Conservation (phyloP, 2,888 invertebrate genomes). For the Ichneumoninae sp. region DNA sequence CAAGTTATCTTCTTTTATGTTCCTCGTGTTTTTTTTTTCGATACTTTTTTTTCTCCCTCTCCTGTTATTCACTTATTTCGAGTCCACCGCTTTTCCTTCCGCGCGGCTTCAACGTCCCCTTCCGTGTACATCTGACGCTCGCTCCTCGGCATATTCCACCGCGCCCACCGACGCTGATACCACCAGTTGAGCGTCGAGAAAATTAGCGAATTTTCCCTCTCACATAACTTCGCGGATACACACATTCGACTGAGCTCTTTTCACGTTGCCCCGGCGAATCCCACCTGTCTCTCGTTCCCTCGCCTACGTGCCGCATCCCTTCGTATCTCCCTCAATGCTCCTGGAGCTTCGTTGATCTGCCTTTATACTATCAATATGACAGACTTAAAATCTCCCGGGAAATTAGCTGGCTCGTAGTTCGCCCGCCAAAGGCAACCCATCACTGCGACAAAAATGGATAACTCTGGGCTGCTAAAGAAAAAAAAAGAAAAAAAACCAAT, state of each 20-base stretch:
- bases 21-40: constrained; percentile 7
- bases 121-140: constrained; percentile 33
- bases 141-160: neutral
- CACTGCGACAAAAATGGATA: constrained; percentile 40
- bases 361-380: constrained; percentile 55
- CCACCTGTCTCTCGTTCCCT: neutral
- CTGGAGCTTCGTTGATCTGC: constrained; percentile 28
- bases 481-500: constrained; percentile 27
- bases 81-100: constrained; percentile 34
- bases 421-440: constrained; percentile 40
- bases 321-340: neutral
- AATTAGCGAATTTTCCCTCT: constrained; percentile 48
- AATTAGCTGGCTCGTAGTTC: constrained; percentile 46
- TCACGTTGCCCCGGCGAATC: neutral
- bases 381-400: constrained; percentile 57
- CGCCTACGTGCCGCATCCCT: constrained; percentile 7
- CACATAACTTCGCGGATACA: neutral
- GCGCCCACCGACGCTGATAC: neutral
- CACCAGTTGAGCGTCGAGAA: constrained; percentile 42
- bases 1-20: neutral
- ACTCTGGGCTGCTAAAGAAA: constrained; percentile 30
- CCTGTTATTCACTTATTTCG: constrained; percentile 32
- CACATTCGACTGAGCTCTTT: neutral
- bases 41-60: neutral
- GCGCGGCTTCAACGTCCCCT: constrained; percentile 18